phyloP scores from a whole-genome alignment of 2,113 vertebrate genomes.

The Notiomystis cincta region DNA sequence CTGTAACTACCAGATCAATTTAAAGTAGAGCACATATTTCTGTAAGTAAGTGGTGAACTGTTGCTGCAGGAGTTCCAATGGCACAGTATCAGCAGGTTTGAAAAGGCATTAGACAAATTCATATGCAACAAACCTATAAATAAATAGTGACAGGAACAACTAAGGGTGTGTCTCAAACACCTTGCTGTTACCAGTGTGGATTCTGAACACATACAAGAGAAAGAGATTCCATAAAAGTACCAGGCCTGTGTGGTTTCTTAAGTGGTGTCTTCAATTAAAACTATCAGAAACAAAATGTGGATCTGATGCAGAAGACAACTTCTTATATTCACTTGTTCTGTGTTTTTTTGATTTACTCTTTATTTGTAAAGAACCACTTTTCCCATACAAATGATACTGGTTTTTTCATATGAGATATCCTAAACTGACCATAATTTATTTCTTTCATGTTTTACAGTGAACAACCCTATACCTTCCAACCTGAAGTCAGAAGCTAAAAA shows the following conservation, averaged over 20 bases:
- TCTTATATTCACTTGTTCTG: background rate
- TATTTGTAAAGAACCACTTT: background rate
- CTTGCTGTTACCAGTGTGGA: background rate
- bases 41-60: background rate
- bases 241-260: background rate
- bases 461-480: constrained; percentile 92
- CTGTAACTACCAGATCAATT: background rate
- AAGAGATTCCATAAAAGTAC: background rate
- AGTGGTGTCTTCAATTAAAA: background rate
- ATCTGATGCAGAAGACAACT: background rate
- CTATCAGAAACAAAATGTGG: background rate
- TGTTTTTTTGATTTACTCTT: background rate
- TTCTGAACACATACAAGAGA: background rate
- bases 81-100: background rate
- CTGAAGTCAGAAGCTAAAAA: constrained; percentile 94
- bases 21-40: background rate
- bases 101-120: background rate
- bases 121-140: background rate
- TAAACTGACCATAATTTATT: background rate
- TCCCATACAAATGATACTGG: background rate
- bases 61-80: background rate
- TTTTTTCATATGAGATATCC: background rate
- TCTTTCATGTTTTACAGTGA: constrained; percentile 80
- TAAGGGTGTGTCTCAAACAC: background rate
- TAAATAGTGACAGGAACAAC: background rate